Evolutionary conservation across 2,797 vertebrate genomes (phyloP).

Genomic region (Bradypus variegatus): DNA sequence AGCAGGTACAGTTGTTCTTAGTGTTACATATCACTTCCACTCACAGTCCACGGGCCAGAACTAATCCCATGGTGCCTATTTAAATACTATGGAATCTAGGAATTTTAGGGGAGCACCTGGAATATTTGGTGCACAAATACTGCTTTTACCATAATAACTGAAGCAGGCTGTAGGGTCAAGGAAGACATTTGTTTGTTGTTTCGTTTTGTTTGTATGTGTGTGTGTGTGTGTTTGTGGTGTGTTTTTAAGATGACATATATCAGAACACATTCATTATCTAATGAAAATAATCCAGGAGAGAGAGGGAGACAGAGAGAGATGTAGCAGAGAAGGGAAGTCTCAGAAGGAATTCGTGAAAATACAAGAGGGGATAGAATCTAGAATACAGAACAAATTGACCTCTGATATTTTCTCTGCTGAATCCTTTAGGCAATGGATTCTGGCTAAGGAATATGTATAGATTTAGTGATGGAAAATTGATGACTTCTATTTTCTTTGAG

Average conservation of each 20-base stretch:
- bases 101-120: background rate
- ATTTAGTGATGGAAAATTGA: background rate
- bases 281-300: background rate
- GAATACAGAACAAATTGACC: background rate
- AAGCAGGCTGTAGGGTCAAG: background rate
- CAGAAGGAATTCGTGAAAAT: background rate
- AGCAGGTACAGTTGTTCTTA: background rate
- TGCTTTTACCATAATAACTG: background rate
- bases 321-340: background rate
- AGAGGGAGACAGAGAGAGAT: background rate
- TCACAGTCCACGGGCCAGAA: background rate
- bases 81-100: background rate
- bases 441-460: background rate
- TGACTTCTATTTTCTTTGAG: background rate
- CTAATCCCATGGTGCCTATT: background rate
- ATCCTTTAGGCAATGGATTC: background rate
- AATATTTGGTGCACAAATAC: background rate
- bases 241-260: background rate
- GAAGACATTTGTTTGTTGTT: background rate
- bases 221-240: background rate
- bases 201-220: background rate
- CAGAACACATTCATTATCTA: background rate
- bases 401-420: background rate
- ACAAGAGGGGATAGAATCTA: background rate
- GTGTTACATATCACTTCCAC: background rate